Conservation (phyloP, 2,888 invertebrate genomes). For the Dorcus parallelipipedus region DNA sequence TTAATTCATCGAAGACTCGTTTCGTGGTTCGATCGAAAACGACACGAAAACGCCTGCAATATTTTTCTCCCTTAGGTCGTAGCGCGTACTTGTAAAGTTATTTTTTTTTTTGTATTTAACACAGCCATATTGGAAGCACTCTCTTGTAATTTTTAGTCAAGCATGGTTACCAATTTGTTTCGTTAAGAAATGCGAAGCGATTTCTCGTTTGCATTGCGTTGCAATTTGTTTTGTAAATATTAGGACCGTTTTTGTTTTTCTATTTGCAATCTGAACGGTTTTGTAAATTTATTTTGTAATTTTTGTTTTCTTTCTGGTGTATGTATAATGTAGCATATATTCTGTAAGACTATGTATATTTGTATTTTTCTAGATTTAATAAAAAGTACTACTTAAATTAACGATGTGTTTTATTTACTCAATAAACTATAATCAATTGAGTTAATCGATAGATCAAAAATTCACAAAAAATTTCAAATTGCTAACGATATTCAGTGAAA, state of each 20-base stretch:
- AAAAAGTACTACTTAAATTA: not conserved
- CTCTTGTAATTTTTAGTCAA: conserved; percentile 35
- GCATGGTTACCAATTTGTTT: conserved; percentile 37
- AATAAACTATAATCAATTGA: too few relatives aligned
- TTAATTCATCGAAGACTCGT: not conserved
- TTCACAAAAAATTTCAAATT: too few relatives aligned
- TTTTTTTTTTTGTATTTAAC: not conserved
- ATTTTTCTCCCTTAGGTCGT: not conserved
- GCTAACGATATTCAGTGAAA: too few relatives aligned
- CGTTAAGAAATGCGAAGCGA: conserved; percentile 9
- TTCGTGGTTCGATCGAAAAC: not conserved
- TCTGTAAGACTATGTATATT: conserved; percentile 14
- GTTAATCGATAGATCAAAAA: too few relatives aligned
- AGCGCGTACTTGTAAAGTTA: not conserved
- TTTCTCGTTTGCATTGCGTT: conserved; percentile 18
- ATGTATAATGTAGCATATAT: conserved; percentile 10
- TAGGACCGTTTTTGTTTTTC: not conserved
- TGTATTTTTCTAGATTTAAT: conserved; percentile 5
- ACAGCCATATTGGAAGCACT: conserved; percentile 10
- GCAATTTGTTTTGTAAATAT: conserved; percentile 24
- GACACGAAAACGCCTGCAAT: not conserved
- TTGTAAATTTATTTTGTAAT: conserved; percentile 6
- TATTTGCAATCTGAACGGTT: not conserved
- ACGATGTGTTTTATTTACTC: too few relatives aligned
- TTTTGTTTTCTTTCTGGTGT: conserved; percentile 1